Conservation (phyloP, 2,888 invertebrate genomes). For the Bibio marci region DNA sequence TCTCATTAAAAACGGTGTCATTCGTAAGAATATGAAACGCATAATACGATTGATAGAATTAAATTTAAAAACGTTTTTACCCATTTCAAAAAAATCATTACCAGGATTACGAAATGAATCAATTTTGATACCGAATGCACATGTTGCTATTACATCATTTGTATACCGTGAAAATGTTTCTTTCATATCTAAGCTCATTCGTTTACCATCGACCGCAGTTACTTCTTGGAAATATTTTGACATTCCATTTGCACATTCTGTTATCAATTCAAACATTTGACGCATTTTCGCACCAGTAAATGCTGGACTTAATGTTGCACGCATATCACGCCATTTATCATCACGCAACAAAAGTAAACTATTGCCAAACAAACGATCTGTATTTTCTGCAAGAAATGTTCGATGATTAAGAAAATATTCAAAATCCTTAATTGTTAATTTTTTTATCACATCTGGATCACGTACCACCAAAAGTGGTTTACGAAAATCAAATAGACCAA, state of each 20-base stretch:
- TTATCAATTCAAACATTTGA: constrained; percentile 27
- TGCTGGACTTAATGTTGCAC: constrained; percentile 28
- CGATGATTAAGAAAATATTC: constrained; percentile 36
- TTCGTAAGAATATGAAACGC: constrained; percentile 8
- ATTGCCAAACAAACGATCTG: constrained; percentile 34
- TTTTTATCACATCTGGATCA: constrained; percentile 36
- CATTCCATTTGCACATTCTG: constrained; percentile 16
- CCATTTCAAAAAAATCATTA: constrained; percentile 36
- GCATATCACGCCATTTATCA: constrained; percentile 28
- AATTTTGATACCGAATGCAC: constrained; percentile 31
- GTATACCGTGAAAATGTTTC: constrained; percentile 22
- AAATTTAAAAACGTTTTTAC: constrained; percentile 11
- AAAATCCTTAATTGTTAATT: constrained; percentile 37
- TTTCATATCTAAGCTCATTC: constrained; percentile 20
- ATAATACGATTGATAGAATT: background rate
- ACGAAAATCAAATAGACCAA: constrained; percentile 31
- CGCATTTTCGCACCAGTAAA: constrained; percentile 33
- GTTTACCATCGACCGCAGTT: background rate
- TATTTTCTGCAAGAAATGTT: constrained; percentile 21
- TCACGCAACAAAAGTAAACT: constrained; percentile 31
- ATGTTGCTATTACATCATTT: constrained; percentile 30
- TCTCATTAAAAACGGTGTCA: constrained; percentile 9
- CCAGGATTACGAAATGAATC: constrained; percentile 34
- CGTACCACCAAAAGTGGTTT: constrained; percentile 29
- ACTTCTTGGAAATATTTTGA: constrained; percentile 4